Evolutionary conservation across 2,797 vertebrate genomes (phyloP).

Genomic region (Potorous gilbertii): DNA sequence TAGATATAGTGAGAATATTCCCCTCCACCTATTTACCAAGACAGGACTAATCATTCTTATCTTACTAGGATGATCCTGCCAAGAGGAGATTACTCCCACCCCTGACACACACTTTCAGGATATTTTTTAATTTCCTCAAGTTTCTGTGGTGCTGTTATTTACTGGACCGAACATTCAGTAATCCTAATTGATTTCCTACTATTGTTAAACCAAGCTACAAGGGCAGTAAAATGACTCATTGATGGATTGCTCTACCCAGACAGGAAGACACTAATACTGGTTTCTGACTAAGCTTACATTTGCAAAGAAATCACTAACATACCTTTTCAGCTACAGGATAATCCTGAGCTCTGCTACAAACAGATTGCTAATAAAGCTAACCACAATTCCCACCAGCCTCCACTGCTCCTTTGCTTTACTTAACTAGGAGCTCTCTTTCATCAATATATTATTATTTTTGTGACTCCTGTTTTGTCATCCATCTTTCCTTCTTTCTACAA

Average conservation of each 20-base stretch:
- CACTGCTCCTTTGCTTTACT: background rate
- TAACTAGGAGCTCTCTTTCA: background rate
- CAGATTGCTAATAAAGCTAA: background rate
- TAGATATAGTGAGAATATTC: background rate
- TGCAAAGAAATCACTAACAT: background rate
- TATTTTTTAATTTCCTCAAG: slow-evolving; percentile 35
- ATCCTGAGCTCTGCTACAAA: background rate
- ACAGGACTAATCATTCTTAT: background rate
- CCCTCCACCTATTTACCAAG: background rate
- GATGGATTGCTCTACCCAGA: slow-evolving; percentile 39
- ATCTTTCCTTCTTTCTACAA: background rate
- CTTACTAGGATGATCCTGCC: background rate
- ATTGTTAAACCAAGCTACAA: background rate
- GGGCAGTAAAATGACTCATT: slow-evolving; percentile 48
- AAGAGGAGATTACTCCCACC: background rate
- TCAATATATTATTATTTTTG: background rate
- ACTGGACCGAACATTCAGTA: background rate
- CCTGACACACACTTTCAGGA: background rate
- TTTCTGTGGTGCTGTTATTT: slow-evolving; percentile 34
- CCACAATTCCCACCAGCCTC: background rate
- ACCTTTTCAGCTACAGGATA: background rate
- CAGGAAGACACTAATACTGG: slow-evolving; percentile 56
- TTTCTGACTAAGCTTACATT: slow-evolving; percentile 57
- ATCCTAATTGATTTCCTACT: slow-evolving; percentile 59
- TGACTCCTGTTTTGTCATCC: background rate